phyloP scores from a whole-genome alignment of 2,888 invertebrate species.

The Synanthedon tipuliformis region DNA sequence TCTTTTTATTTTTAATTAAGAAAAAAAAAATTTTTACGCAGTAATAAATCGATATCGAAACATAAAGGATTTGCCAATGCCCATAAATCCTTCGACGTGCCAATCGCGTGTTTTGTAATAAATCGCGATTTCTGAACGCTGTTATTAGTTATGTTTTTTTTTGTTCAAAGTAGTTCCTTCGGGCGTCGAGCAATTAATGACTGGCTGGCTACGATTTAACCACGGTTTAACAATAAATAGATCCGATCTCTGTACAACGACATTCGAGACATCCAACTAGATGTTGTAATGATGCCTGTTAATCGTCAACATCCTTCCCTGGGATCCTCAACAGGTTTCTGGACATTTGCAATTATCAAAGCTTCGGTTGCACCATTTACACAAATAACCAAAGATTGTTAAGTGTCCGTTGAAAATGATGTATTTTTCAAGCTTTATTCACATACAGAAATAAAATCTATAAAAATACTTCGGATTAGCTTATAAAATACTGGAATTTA shows the following conservation, averaged over 20 bases:
- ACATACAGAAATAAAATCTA: too few species aligned
- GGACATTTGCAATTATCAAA: slow-evolving; percentile 15
- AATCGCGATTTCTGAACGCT: slow-evolving; percentile 25
- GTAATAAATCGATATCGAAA: too few species aligned
- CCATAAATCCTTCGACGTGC: slow-evolving; percentile 19
- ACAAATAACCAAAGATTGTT: too few species aligned
- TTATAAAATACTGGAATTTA: too few species aligned
- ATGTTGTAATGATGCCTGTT: slow-evolving; percentile 36
- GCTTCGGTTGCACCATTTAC: too few species aligned
- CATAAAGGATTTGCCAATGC: too few species aligned
- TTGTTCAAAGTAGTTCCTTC: slow-evolving; percentile 24
- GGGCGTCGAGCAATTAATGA: slow-evolving; percentile 32
- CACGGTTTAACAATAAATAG: slow-evolving; percentile 3
- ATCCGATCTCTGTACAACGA: slow-evolving; percentile 1
- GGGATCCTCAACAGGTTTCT: slow-evolving; percentile 32
- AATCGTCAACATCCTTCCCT: slow-evolving; percentile 54
- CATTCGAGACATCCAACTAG: slow-evolving; percentile 4
- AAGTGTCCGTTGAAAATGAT: too few species aligned
- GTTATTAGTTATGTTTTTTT: slow-evolving; percentile 32
- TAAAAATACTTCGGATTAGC: too few species aligned
- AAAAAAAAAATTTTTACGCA: too few species aligned
- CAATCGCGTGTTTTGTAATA: slow-evolving; percentile 23
- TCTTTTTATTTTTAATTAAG: too few species aligned
- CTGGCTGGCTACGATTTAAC: neutral
- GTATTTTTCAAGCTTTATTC: too few species aligned